Conservation (phyloP, 2,113 vertebrate species). For the Oryzias curvinotus region DNA sequence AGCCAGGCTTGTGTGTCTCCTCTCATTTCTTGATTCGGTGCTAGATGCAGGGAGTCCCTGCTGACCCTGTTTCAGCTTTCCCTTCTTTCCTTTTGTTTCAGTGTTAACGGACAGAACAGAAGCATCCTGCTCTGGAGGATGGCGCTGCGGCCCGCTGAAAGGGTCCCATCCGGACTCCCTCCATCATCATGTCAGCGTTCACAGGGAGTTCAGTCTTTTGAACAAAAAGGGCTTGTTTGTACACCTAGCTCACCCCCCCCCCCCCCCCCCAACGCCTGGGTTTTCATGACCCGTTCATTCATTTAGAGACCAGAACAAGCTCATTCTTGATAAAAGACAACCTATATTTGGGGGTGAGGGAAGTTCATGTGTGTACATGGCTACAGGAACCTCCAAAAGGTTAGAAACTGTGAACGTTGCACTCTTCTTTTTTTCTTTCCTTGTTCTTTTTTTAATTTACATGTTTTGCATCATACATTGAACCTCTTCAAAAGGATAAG, state of each 20-base stretch:
- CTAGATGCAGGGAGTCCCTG: constrained; percentile 51
- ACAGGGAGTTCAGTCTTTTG: constrained; percentile 52
- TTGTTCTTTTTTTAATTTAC: too few species aligned
- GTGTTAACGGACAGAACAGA: constrained; percentile 48
- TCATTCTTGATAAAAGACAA: constrained; percentile 5
- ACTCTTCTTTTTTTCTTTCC: too few species aligned
- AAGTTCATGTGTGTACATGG: too few species aligned
- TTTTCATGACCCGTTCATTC: constrained; percentile 24
- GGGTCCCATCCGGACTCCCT: constrained; percentile 67
- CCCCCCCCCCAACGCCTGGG: constrained; percentile 23
- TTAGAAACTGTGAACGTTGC: too few species aligned
- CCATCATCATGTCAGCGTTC: constrained; percentile 74
- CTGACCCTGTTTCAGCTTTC: constrained; percentile 56
- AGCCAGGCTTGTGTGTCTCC: constrained; percentile 58
- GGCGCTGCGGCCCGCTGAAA: constrained; percentile 46
- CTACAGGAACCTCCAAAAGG: too few species aligned
- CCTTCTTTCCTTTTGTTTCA: constrained; percentile 33
- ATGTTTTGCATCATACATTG: too few species aligned
- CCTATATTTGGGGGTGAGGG: too few species aligned
- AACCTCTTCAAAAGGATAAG: constrained; percentile 4
- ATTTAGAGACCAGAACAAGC: constrained; percentile 23
- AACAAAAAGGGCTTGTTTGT: constrained; percentile 64
- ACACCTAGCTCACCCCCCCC: constrained; percentile 33
- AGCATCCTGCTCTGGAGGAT: constrained; percentile 38
- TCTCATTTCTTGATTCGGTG: constrained; percentile 47